phyloP scores from a whole-genome alignment of 2,888 invertebrate species.

The Platynereis dumerilii region DNA sequence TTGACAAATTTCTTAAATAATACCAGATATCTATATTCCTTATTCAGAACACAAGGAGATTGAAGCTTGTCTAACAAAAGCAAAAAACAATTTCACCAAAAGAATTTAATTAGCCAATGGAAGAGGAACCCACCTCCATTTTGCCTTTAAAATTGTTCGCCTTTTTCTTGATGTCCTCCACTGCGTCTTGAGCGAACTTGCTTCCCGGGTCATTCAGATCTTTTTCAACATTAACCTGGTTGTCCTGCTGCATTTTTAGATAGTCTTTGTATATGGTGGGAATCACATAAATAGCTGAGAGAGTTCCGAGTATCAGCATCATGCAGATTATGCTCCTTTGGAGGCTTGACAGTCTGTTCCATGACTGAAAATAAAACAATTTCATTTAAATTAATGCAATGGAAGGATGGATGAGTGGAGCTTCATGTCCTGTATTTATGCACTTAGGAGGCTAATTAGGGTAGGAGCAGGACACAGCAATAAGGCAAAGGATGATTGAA shows the following conservation, averaged over 20 bases:
- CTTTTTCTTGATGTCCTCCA: constrained; percentile 29
- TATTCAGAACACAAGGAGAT: too few species aligned
- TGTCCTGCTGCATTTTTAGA: constrained; percentile 23
- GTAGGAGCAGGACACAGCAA: too few species aligned
- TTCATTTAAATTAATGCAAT: background rate
- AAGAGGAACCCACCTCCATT: too few species aligned
- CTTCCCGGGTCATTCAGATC: constrained; percentile 4
- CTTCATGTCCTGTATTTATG: too few species aligned
- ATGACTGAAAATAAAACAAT: constrained; percentile 45
- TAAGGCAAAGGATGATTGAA: too few species aligned
- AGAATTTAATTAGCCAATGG: too few species aligned
- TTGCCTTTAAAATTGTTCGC: constrained; percentile 11
- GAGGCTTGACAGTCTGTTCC: constrained; percentile 57
- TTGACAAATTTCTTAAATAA: too few species aligned
- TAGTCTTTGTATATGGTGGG: constrained; percentile 42
- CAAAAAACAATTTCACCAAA: too few species aligned
- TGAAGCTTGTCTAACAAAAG: too few species aligned
- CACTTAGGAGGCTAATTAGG: too few species aligned
- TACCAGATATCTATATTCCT: too few species aligned
- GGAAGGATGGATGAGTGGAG: too few species aligned
- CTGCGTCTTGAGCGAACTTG: constrained; percentile 26
- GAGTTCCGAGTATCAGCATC: constrained; percentile 42
- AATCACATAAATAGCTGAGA: constrained; percentile 48
- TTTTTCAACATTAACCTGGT: constrained; percentile 18
- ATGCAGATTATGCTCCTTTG: constrained; percentile 53